Evolutionary conservation across 2,113 vertebrate species (phyloP), one percentile per base, ranked within the genome.

Genomic region (Solea senegalensis): DNA sequence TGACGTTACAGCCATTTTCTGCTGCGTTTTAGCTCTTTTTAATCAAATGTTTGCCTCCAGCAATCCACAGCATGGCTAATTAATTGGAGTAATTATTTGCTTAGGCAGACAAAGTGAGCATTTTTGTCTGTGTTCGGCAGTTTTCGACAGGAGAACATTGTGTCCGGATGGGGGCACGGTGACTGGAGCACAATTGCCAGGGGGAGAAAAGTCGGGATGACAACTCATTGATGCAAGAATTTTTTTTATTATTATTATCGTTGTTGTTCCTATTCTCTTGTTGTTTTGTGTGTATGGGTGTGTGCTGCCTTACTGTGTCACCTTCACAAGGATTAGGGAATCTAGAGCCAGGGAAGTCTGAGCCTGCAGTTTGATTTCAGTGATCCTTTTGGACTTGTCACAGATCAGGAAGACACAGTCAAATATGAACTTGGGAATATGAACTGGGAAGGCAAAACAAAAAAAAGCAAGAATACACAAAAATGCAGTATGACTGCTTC

Each of bases 11-110:
- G 86, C 84, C 81, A 67, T 87, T 91, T 84, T 88, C 61, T 81
- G 75, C 86, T 72, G 81, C 68, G 72, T 80, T 88, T 88, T 83
- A 77, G 63, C 77, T 81, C 71, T 69, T 83, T 88, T 84, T 91
- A 89, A 91, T 89, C 74, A 63, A 84, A 83, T 80, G 79, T 88
- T 90, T 87, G 88, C 91, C 91, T 90, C 74, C 70, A 90, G 91
- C 89, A 88, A 90, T 90, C 88, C 85, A 86, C 87, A 88, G 88
- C 88, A 89, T 90, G 89, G 87, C 84, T 92, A 92, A 94, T 94
- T 93, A 93, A 92, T 92, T 78, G 72, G 87, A 88, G 91, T 92
- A 92, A 93, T 91, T 92, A 94, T 93, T 94, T 94, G 92, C 92
- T 94, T 93, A 93, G 89, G 89, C 90, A 80, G 89, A 92, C 88